A percentile compares a stretch with the other conserved stretches of the same genome.
Evolutionary conservation across 2,797 vertebrate genomes (phyloP).

Genomic region (Acipenser transmontanus): DNA sequence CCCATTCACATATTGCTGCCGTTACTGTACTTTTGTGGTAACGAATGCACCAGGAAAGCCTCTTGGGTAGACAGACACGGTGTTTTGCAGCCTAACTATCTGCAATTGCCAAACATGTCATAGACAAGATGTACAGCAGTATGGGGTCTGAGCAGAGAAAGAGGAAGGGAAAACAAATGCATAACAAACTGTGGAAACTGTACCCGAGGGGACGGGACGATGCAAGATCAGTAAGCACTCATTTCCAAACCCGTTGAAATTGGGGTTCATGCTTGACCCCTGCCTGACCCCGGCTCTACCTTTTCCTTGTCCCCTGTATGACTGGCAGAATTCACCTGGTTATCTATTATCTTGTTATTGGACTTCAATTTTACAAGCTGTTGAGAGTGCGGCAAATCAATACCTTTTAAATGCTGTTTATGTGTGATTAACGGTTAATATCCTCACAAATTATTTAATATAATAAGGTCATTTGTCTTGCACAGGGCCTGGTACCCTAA

Average conservation of each 20-base stretch:
- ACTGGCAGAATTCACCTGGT: constrained; percentile 91
- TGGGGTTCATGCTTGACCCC: constrained; percentile 49
- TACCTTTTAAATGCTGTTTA: constrained; percentile 99
- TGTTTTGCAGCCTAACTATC: neutral
- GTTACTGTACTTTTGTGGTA: too few relatives aligned
- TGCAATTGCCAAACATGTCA: neutral
- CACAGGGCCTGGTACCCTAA: constrained; percentile 96
- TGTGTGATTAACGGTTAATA: constrained; percentile 99
- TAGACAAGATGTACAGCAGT: constrained; percentile 2
- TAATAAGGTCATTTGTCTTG: constrained; percentile 99
- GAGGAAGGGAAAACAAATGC: neutral
- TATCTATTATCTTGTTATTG: constrained; percentile 99
- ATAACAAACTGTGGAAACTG: neutral
- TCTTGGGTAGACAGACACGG: too few relatives aligned
- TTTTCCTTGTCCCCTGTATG: constrained; percentile 90
- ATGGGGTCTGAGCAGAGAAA: neutral
- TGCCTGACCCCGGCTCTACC: constrained; percentile 65
- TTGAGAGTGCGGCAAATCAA: constrained; percentile 99
- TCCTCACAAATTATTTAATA: constrained; percentile 99
- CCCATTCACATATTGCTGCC: too few relatives aligned
- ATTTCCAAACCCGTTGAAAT: neutral
- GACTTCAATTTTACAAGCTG: constrained; percentile 99
- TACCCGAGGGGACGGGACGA: neutral
- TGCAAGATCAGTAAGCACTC: constrained; percentile 16
- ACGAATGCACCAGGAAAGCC: too few relatives aligned